Conservation (phyloP, 2,888 invertebrate species). For the Orthosia incerta region DNA sequence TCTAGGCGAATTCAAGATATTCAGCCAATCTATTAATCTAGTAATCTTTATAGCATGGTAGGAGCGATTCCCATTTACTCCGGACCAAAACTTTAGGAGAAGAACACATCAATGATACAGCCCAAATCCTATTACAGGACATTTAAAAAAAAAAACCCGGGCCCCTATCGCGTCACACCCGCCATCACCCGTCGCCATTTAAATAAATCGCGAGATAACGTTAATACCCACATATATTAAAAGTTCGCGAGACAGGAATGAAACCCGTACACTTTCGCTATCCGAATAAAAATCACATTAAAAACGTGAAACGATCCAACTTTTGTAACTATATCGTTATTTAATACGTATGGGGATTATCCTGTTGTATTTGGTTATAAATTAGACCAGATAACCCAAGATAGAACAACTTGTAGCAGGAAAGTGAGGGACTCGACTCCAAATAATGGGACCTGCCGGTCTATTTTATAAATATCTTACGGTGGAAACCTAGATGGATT, state of each 20-base stretch:
- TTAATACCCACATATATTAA: slow-evolving; percentile 63
- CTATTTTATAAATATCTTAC: too few species aligned
- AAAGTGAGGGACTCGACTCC: too few species aligned
- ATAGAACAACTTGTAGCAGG: too few species aligned
- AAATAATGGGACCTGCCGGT: too few species aligned
- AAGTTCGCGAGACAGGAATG: slow-evolving; percentile 51
- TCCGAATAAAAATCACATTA: slow-evolving; percentile 69
- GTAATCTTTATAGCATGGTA: neutral
- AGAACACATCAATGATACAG: neutral
- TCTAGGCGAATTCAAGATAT: too few species aligned
- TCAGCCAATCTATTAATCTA: neutral
- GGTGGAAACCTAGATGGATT: too few species aligned
- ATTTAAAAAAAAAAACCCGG: slow-evolving; percentile 12
- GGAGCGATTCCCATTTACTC: neutral
- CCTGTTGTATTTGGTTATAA: slow-evolving; percentile 12
- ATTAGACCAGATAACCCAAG: neutral
- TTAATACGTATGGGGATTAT: slow-evolving; percentile 56
- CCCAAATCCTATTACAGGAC: neutral
- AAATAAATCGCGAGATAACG: slow-evolving; percentile 62
- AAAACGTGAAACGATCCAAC: slow-evolving; percentile 60
- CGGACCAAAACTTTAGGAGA: neutral
- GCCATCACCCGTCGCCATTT: slow-evolving; percentile 42
- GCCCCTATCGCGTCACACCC: slow-evolving; percentile 22
- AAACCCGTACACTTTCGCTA: slow-evolving; percentile 52
- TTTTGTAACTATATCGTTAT: slow-evolving; percentile 62